Percentiles rank a stretch among this genome's conserved stretches.
Evolutionary conservation across 2,797 vertebrate species (phyloP).

Genomic region (Pangasius djambal): DNA sequence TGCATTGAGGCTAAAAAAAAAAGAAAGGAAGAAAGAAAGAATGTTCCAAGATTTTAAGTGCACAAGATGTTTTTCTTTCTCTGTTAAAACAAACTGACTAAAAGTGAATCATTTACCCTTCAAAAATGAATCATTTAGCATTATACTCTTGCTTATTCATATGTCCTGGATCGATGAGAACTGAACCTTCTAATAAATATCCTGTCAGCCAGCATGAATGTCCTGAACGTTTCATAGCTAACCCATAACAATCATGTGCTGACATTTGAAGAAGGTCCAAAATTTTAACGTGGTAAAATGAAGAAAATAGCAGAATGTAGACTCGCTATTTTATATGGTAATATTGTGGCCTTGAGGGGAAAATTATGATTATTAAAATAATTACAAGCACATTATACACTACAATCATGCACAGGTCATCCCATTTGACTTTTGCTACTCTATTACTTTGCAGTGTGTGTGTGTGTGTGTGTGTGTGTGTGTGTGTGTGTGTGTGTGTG

Average conservation of each 20-base stretch:
- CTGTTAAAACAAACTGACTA: conserved; percentile 5
- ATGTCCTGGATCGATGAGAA: conserved; percentile 6
- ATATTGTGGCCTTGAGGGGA: neutral
- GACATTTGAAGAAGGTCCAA: conserved; percentile 14
- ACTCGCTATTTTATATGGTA: conserved; percentile 1
- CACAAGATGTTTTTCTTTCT: conserved; percentile 18
- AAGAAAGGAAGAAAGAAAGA: neutral
- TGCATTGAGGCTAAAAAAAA: neutral
- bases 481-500: conserved; percentile 18
- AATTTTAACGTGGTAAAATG: neutral
- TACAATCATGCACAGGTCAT: conserved; percentile 19
- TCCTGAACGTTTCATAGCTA: neutral
- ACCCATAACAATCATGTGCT: conserved; percentile 1
- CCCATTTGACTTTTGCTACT: neutral
- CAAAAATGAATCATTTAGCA: conserved; percentile 15
- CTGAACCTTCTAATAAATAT: conserved; percentile 23
- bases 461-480: conserved; percentile 10
- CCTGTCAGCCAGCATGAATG: conserved; percentile 1
- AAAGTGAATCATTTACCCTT: conserved; percentile 21
- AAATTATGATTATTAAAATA: conserved; percentile 32
- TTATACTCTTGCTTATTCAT: conserved; percentile 1
- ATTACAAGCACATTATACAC: conserved; percentile 1
- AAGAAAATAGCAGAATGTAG: neutral
- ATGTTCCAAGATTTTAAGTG: conserved; percentile 20
- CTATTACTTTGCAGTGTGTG: neutral